Base-by-base conservation (phyloP, 2,888 invertebrate genomes). In the Steinernema hermaphroditum region DNA sequence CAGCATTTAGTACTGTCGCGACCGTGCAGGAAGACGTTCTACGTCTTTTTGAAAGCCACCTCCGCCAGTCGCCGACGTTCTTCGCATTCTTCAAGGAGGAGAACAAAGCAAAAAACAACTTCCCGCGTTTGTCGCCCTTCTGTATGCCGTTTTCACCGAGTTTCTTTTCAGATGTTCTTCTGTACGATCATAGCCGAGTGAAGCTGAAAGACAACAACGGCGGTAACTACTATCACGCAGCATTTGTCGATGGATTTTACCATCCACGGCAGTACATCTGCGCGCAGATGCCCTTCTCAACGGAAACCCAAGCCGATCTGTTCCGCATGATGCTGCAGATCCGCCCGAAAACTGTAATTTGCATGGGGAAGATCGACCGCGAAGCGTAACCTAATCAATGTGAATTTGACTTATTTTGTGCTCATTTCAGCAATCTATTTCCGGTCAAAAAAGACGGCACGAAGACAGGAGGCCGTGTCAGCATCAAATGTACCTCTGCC, bases 281-380 rank as follows among this genome's bases (percentile, higher is more conserved):
- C 41, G 73, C 73, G 16, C 73, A 73, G 24, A 54, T 73, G 27
- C 73, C 73, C 2, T 73, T 72, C 54, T 32, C 57, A 1, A 0
- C 72, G 37, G 74, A 57, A 16, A 73, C 73, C 27, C 73, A 73
- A 37, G 54, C 29, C 43, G 73, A 73, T 62, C 74, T 73, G 19
- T 43, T 49, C 24, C 73, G 73, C 1, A 6, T 73, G 73, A 12
- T 73, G 24, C 14, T 54, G 4, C 73, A 73, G 8, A n/a, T 74
- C 27, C 74, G 73, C 32, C 73, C 73, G 43, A 73, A 73, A 27
- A 37, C 32, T 34, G 68, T 73, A 12, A 22, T 73, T 22, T 37
- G 74, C 16, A 29, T 73, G 37, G 46, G 54, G 73, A 73, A 73
- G 37, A 22, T 34, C 9, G 73, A 72, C 8, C n/a, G 43, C 6